phyloP scores from a whole-genome alignment of 2,113 vertebrate species.

The Mirza zaza region DNA sequence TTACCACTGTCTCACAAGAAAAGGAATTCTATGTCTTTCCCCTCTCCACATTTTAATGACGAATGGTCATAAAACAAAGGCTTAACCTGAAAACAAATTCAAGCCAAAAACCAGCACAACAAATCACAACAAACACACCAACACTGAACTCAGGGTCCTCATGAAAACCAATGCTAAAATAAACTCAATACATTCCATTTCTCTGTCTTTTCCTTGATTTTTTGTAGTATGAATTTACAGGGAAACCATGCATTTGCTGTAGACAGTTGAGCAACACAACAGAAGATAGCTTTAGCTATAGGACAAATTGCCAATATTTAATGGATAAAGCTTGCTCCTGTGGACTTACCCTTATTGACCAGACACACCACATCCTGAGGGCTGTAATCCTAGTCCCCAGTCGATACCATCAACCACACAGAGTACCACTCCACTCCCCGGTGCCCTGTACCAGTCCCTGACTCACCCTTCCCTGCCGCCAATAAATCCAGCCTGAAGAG shows the following conservation, averaged over 20 bases:
- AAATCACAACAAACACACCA: slow-evolving; percentile 32
- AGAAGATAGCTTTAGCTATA: not conserved
- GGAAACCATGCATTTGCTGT: not conserved
- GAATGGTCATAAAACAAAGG: not conserved
- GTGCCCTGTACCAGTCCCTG: not conserved
- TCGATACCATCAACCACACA: not conserved
- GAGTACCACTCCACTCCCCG: not conserved
- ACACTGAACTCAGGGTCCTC: not conserved
- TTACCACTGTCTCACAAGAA: not conserved
- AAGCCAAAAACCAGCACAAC: not conserved
- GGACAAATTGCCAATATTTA: not conserved
- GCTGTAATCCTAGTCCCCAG: not conserved
- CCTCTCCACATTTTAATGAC: not conserved
- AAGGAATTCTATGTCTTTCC: not conserved
- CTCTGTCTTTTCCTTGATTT: not conserved
- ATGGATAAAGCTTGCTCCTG: not conserved
- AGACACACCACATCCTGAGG: not conserved
- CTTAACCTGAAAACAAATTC: slow-evolving; percentile 5
- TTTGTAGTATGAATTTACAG: not conserved
- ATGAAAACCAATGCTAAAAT: not conserved
- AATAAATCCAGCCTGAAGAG: not conserved
- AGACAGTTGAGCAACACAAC: not conserved
- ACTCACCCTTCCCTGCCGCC: too few species aligned
- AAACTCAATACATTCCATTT: not conserved
- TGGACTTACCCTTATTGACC: not conserved